Percentiles rank a stretch among this genome's conserved stretches.
phyloP scores from a whole-genome alignment of 2,113 vertebrate genomes.

The Cyprinodon brontotheroides region DNA sequence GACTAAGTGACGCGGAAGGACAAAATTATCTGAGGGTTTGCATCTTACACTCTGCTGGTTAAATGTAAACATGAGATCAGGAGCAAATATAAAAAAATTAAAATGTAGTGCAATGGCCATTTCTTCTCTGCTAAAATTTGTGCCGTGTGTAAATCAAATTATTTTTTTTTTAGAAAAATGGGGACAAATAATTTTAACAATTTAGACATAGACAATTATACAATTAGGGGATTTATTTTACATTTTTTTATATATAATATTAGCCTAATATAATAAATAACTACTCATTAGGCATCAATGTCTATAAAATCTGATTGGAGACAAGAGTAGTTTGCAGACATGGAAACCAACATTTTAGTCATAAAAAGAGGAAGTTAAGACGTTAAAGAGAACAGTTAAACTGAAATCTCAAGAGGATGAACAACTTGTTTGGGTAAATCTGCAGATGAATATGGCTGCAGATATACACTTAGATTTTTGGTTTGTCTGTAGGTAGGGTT shows the following conservation, averaged over 20 bases:
- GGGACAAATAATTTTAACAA: not conserved
- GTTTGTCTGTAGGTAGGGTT: not conserved
- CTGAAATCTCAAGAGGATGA: no score
- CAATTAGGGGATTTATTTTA: not conserved
- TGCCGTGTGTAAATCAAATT: not conserved
- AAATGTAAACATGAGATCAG: no score
- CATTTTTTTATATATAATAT: not conserved
- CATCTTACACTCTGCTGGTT: not conserved
- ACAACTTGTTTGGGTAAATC: no score
- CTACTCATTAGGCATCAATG: not conserved
- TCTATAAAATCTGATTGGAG: not conserved
- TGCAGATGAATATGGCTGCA: no score
- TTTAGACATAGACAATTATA: not conserved
- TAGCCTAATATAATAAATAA: not conserved
- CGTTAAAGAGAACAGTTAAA: no score
- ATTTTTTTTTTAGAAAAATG: not conserved
- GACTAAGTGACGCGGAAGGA: not conserved
- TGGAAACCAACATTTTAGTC: not conserved
- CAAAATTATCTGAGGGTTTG: not conserved
- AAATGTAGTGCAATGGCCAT: not conserved
- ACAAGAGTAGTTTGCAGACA: not conserved
- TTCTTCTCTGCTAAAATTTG: not conserved
- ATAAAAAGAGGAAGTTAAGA: not conserved
- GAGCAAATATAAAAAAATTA: not conserved
- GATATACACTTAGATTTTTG: not conserved